Conservation (phyloP, 2,113 vertebrate species). For the Oxyura jamaicensis region DNA sequence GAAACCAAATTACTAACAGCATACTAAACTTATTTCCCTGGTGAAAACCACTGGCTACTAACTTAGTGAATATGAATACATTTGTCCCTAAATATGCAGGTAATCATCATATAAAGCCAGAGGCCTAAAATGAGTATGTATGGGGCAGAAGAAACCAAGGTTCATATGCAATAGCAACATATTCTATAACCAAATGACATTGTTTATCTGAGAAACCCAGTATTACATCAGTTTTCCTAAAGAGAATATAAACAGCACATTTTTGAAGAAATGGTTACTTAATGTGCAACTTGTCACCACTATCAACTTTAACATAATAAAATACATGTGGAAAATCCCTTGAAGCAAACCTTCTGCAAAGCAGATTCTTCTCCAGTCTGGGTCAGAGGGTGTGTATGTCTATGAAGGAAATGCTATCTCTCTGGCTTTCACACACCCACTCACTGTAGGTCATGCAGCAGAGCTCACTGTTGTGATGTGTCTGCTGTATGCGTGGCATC, state of each 20-base stretch:
- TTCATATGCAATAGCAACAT: constrained; percentile 24
- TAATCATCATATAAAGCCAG: constrained; percentile 43
- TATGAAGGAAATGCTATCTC: constrained; percentile 68
- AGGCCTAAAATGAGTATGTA: constrained; percentile 35
- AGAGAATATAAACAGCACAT: constrained; percentile 67
- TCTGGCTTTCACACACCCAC: constrained; percentile 55
- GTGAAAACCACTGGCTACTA: constrained; percentile 78
- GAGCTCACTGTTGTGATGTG: neutral
- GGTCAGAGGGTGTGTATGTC: constrained; percentile 64
- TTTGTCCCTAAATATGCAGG: constrained; percentile 62
- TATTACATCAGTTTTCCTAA: constrained; percentile 73
- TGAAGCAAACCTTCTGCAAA: constrained; percentile 61
- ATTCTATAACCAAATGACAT: constrained; percentile 48
- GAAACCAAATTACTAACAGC: constrained; percentile 76
- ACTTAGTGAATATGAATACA: constrained; percentile 50
- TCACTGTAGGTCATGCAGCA: neutral
- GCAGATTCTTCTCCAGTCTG: constrained; percentile 67
- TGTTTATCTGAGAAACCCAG: constrained; percentile 71
- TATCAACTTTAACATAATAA: constrained; percentile 73
- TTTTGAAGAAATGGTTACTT: constrained; percentile 75
- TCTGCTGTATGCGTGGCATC: neutral
- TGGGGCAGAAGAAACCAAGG: constrained; percentile 1
- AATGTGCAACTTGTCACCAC: constrained; percentile 79
- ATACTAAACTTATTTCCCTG: constrained; percentile 77
- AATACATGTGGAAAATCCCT: constrained; percentile 76